Percentiles rank a stretch among this genome's conserved stretches.
Evolutionary conservation across 2,888 invertebrate genomes (phyloP).

Genomic region (Meghimatium bilineatum): DNA sequence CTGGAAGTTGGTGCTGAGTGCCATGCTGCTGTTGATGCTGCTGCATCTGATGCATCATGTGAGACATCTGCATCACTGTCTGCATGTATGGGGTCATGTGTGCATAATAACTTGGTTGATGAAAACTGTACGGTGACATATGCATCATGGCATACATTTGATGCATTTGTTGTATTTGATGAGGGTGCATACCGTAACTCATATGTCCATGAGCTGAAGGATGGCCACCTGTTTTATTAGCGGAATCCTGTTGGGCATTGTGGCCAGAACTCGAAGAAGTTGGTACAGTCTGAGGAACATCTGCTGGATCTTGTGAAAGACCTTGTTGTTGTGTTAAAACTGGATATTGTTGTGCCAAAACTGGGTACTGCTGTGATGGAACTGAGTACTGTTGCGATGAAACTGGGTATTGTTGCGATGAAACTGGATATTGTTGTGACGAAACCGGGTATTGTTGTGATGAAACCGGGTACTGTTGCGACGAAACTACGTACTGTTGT

Average conservation of each 20-base stretch:
- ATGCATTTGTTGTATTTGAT: conserved; percentile 49
- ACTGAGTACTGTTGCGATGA: conserved; percentile 15
- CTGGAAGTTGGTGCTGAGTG: conserved; percentile 49
- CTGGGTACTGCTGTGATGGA: neutral
- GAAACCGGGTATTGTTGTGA: neutral
- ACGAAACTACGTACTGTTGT: neutral
- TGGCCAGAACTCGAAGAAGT: conserved; percentile 12
- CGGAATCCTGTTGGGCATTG: conserved; percentile 20
- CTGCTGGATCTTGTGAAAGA: conserved; percentile 9
- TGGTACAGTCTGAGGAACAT: neutral
- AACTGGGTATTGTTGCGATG: conserved; percentile 16
- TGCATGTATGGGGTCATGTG: conserved; percentile 48
- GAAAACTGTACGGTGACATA: conserved; percentile 44
- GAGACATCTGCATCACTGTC: conserved; percentile 53
- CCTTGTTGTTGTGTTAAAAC: conserved; percentile 4
- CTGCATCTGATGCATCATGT: conserved; percentile 57
- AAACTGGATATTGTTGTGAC: conserved; percentile 2
- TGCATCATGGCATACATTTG: conserved; percentile 50
- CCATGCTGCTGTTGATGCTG: conserved; percentile 49
- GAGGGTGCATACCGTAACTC: conserved; percentile 37
- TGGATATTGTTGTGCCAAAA: neutral
- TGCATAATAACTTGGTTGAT: conserved; percentile 50
- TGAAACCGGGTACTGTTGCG: conserved; percentile 13
- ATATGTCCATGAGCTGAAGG: neutral
- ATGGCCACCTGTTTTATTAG: conserved; percentile 1